phyloP scores from a whole-genome alignment of 2,113 vertebrate species.

The Peromyscus californicus region DNA sequence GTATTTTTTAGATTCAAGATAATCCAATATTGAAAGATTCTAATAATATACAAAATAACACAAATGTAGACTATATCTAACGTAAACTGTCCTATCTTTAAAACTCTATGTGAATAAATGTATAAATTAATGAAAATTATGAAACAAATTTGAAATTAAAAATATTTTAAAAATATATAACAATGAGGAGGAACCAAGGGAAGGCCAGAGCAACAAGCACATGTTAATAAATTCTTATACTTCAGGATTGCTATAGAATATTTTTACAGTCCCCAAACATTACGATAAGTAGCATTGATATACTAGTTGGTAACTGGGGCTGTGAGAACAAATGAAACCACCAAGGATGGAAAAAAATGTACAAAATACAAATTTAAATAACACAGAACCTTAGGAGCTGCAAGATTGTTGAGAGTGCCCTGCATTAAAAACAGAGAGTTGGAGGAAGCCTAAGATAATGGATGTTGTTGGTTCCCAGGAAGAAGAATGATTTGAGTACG shows the following conservation, averaged over 20 bases:
- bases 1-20: not conserved
- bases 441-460: not conserved
- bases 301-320: not conserved
- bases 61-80: not conserved
- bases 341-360: not conserved
- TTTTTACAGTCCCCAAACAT: not conserved
- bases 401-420: not conserved
- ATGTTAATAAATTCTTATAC: not conserved
- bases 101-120: not conserved
- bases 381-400: not conserved
- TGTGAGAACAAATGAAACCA: not conserved
- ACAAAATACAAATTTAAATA: conserved; percentile 24
- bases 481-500: not conserved
- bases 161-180: not conserved
- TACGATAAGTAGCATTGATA: not conserved
- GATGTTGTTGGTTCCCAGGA: not conserved
- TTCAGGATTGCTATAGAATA: not conserved
- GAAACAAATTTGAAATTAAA: conserved; percentile 35
- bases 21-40: not conserved
- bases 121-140: not conserved
- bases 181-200: not conserved
- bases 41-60: not conserved
- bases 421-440: not conserved
- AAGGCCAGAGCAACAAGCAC: not conserved
- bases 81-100: not conserved